Percentiles rank a stretch among this genome's conserved stretches.
Conservation (phyloP, 2,113 vertebrate species). For the Naja naja region DNA sequence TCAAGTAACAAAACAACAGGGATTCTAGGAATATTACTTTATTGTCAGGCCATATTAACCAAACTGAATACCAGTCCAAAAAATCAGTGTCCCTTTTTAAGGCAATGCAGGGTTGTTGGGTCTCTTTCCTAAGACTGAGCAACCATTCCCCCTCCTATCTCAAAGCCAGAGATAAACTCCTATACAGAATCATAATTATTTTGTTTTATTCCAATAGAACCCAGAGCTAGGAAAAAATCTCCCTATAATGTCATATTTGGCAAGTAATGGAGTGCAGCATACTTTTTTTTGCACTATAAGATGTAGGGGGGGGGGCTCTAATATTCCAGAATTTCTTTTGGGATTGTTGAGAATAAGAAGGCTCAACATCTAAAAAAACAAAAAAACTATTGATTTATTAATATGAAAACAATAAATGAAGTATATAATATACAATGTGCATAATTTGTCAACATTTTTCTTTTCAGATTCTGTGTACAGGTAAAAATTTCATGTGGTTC, state of each 20-base stretch:
- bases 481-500: not conserved
- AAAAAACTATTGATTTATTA: not conserved
- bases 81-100: not conserved
- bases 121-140: not conserved
- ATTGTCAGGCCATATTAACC: not conserved
- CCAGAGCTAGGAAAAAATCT: not conserved
- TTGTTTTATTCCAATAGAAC: not conserved
- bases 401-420: not conserved
- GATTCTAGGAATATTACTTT: not conserved
- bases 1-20: not conserved
- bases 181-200: not conserved
- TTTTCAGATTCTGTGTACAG: not conserved
- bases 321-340: not conserved
- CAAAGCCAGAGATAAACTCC: not conserved
- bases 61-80: not conserved
- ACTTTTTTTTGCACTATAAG: not conserved
- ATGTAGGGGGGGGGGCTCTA: not conserved
- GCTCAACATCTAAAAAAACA: not conserved
- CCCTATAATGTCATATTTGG: not conserved
- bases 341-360: not conserved
- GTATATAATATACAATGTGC: not conserved
- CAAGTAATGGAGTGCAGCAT: not conserved
- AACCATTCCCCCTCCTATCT: not conserved
- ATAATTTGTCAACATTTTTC: not conserved
- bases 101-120: not conserved